These are phyloP conservation scores for Netelia fuscicornis DNA, from an alignment of 2,888 invertebrate genomes.

Conservation along the genomic window DNA sequence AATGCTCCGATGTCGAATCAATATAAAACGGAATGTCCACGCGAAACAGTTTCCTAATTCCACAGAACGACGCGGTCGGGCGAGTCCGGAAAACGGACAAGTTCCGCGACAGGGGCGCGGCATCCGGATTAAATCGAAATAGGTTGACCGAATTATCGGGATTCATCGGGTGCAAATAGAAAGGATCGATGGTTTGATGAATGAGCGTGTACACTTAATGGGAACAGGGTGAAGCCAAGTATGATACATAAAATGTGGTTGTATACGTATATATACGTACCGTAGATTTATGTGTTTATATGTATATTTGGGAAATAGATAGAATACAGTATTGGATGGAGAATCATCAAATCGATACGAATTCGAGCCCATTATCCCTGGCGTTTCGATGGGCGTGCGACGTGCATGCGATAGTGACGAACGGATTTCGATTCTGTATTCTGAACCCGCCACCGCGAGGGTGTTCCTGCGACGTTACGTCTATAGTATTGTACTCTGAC, in stretches of 20 bases:
- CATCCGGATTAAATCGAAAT: conserved; percentile 54
- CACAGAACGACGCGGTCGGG: conserved; percentile 23
- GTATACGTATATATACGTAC: background rate
- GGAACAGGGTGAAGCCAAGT: conserved; percentile 17
- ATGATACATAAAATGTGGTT: conserved; percentile 28
- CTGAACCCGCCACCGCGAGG: conserved; percentile 66
- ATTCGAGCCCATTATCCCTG: conserved; percentile 67
- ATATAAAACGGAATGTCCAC: background rate
- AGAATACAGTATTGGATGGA: conserved; percentile 51
- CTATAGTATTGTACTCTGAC: conserved; percentile 63
- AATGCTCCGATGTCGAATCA: conserved; percentile 31
- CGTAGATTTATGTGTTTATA: conserved; percentile 4
- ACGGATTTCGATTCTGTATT: conserved; percentile 70
- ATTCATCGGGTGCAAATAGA: conserved; percentile 39
- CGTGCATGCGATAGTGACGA: conserved; percentile 63
- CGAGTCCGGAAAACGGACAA: background rate
- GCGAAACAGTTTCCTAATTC: conserved; percentile 39
- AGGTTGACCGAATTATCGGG: conserved; percentile 50
- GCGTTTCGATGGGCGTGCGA: conserved; percentile 59
- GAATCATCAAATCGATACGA: conserved; percentile 65
- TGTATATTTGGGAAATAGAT: conserved; percentile 40
- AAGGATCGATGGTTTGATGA: conserved; percentile 47
- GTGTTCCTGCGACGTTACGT: conserved; percentile 68
- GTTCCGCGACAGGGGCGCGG: conserved; percentile 10
- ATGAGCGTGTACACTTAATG: conserved; percentile 20